Conservation (phyloP, 2,888 invertebrate genomes). For the Drosophila nr. perissopoda region DNA sequence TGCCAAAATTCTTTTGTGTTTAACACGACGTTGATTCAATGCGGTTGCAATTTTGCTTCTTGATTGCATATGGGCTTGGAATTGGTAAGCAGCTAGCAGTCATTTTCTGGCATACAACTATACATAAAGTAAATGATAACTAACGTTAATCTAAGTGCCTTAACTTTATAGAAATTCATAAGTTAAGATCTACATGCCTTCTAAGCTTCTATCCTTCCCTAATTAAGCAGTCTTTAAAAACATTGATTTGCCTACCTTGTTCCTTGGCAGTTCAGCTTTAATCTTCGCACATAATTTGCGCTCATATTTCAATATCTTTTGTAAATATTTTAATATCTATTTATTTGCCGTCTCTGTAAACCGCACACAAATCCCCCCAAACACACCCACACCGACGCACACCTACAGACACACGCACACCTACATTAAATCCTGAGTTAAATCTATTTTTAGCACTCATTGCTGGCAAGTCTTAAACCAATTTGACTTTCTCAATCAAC, state of each 20-base stretch:
- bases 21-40: conserved; percentile 20
- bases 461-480: conserved; percentile 1
- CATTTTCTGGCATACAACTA: not conserved
- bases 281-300: not conserved
- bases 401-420: not conserved
- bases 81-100: not conserved
- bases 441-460: conserved; percentile 1
- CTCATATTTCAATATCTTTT: not conserved
- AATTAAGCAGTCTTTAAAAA: not conserved
- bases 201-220: not conserved
- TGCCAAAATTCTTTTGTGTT: conserved; percentile 25
- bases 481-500: conserved; percentile 16
- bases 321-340: not conserved
- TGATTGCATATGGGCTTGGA: conserved; percentile 21
- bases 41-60: conserved; percentile 14
- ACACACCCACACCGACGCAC: not conserved
- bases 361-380: not conserved
- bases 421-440: not conserved
- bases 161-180: not conserved
- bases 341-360: not conserved
- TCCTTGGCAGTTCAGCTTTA: not conserved
- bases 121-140: not conserved
- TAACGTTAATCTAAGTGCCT: not conserved
- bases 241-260: not conserved
- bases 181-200: not conserved